A percentile compares a stretch with the other conserved stretches of the same genome.
phyloP scores from a whole-genome alignment of 2,888 invertebrate species.

The Brassicogethes aeneus region DNA sequence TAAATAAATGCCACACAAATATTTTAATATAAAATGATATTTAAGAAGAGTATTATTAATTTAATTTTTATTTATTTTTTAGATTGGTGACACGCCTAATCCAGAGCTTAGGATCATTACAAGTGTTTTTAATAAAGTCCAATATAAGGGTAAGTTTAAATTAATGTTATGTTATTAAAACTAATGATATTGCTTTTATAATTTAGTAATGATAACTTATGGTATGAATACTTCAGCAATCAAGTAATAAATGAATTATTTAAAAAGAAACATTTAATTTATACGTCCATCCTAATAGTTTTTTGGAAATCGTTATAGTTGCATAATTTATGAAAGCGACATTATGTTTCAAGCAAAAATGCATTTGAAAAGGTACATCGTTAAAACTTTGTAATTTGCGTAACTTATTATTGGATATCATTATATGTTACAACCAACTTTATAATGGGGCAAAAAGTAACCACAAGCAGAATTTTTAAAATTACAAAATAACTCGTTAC shows the following conservation, averaged over 20 bases:
- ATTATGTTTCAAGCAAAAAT: neutral
- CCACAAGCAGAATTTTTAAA: no score
- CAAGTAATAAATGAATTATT: no score
- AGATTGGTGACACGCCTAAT: conserved; percentile 83
- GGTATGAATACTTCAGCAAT: neutral
- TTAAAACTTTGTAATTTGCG: neutral
- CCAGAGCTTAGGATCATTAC: conserved; percentile 80
- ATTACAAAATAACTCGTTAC: no score
- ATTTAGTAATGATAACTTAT: neutral
- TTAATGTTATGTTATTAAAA: neutral
- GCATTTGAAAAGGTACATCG: conserved; percentile 1
- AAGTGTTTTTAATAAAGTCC: conserved; percentile 78
- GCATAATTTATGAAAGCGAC: no score
- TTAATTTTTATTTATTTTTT: no score
- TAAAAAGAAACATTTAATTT: no score
- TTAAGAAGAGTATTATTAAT: no score
- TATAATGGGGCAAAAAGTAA: neutral
- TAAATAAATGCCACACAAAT: no score
- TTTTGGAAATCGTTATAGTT: no score
- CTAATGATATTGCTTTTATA: neutral
- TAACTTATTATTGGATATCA: neutral
- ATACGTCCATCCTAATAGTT: no score
- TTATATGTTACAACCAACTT: neutral
- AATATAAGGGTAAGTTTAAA: conserved; percentile 63
- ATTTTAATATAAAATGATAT: no score